Percentiles rank a stretch among this genome's conserved stretches.
Evolutionary conservation across 2,888 invertebrate species (phyloP).

Genomic region (Nemapogon koenigi): DNA sequence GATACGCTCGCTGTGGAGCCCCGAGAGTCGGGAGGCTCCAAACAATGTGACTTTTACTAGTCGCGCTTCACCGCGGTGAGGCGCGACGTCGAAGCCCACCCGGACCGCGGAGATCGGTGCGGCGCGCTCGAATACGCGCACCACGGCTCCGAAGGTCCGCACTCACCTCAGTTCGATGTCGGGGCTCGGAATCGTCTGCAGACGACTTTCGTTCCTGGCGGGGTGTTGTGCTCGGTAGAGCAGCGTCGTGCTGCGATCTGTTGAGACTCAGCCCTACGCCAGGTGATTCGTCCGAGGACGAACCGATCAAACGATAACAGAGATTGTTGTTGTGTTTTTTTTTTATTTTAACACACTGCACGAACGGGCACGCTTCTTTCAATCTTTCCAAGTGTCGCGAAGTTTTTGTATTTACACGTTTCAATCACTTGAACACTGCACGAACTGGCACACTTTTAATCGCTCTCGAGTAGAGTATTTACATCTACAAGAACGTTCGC

Average conservation of each 20-base stretch:
- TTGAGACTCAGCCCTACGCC: constrained; percentile 64
- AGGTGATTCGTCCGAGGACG: constrained; percentile 18
- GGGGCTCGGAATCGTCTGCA: constrained; percentile 67
- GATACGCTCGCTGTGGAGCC: constrained; percentile 38
- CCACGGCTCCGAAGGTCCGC: constrained; percentile 24
- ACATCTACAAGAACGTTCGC: too few species aligned
- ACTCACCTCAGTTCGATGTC: constrained; percentile 44
- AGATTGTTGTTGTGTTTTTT: too few species aligned
- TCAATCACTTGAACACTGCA: too few species aligned
- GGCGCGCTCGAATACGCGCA: constrained; percentile 26
- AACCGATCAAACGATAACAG: not conserved
- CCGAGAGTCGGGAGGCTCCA: constrained; percentile 50
- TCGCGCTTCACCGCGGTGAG: constrained; percentile 30
- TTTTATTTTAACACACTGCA: too few species aligned
- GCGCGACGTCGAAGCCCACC: constrained; percentile 38
- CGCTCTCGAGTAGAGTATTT: too few species aligned
- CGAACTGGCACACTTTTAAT: too few species aligned
- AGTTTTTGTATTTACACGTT: too few species aligned
- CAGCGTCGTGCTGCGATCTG: constrained; percentile 66
- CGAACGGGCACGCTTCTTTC: too few species aligned
- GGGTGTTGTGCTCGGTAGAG: constrained; percentile 68
- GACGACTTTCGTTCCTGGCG: constrained; percentile 67
- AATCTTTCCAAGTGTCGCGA: too few species aligned
- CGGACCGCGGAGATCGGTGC: constrained; percentile 33
- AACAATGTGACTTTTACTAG: constrained; percentile 42